A percentile compares a stretch with the other conserved stretches of the same genome.
phyloP scores from a whole-genome alignment of 2,888 invertebrate genomes.

The Psococerastis gibbosa region DNA sequence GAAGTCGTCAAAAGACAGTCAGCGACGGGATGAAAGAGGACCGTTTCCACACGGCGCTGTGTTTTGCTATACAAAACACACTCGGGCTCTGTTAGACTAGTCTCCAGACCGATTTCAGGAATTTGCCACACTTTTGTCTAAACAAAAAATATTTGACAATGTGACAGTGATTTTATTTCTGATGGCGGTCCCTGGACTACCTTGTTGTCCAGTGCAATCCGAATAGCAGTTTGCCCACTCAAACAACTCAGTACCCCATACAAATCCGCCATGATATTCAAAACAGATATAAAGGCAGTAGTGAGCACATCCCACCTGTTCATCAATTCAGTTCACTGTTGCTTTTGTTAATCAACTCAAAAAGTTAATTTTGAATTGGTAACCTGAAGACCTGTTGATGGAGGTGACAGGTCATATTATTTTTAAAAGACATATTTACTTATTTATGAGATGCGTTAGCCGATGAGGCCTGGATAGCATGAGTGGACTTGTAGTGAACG shows the following conservation, averaged over 20 bases:
- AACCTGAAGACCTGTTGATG: too few relatives aligned
- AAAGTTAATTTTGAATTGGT: too few relatives aligned
- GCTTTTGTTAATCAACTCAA: neutral
- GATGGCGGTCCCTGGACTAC: too few relatives aligned
- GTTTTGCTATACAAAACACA: conserved; percentile 57
- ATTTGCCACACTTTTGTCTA: conserved; percentile 83
- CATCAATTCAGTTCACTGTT: too few relatives aligned
- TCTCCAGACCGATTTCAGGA: conserved; percentile 58
- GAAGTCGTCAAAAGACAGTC: conserved; percentile 77
- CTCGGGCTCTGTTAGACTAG: conserved; percentile 56
- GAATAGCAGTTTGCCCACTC: neutral
- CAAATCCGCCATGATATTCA: neutral
- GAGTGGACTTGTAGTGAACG: too few relatives aligned
- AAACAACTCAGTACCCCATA: neutral
- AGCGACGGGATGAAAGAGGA: conserved; percentile 80
- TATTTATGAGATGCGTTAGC: too few relatives aligned
- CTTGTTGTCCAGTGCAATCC: too few relatives aligned
- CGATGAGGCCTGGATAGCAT: too few relatives aligned
- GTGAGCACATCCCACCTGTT: too few relatives aligned
- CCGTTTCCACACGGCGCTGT: conserved; percentile 70
- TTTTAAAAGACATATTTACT: too few relatives aligned
- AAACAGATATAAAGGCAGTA: too few relatives aligned
- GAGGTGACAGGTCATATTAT: too few relatives aligned
- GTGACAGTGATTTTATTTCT: neutral
- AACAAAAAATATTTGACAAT: conserved; percentile 15